Percentiles rank a stretch among this genome's conserved stretches.
phyloP scores from a whole-genome alignment of 2,888 invertebrate genomes.

The Oasisia sp. region DNA sequence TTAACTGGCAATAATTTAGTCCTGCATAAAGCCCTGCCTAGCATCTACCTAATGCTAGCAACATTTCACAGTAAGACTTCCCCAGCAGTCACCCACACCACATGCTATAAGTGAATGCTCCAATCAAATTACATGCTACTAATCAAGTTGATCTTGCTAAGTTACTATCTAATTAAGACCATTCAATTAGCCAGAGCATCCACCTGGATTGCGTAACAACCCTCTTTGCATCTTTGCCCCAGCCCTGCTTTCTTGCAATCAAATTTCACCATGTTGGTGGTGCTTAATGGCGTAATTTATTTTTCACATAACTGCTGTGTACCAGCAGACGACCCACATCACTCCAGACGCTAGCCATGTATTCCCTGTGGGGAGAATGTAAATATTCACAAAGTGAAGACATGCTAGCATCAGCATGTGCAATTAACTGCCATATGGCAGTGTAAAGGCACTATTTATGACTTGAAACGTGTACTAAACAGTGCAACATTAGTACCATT shows the following conservation, averaged over 20 bases:
- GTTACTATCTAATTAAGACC: constrained; percentile 17
- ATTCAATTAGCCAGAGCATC: neutral
- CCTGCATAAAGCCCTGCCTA: too few relatives aligned
- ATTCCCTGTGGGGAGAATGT: neutral
- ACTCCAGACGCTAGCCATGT: neutral
- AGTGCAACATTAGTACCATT: neutral
- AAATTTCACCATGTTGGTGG: neutral
- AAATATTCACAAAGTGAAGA: neutral
- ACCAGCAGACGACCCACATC: neutral
- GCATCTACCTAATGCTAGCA: too few relatives aligned
- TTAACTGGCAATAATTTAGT: too few relatives aligned
- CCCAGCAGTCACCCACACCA: too few relatives aligned
- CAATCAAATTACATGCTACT: neutral
- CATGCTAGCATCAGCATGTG: neutral
- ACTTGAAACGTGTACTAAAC: neutral
- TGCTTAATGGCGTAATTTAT: neutral
- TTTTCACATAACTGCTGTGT: neutral
- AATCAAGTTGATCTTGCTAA: constrained; percentile 17
- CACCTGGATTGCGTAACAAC: neutral
- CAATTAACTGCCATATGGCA: constrained; percentile 13
- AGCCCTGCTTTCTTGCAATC: neutral
- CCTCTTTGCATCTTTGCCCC: neutral
- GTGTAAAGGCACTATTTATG: neutral
- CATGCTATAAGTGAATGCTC: neutral
- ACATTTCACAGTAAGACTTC: too few relatives aligned